These are phyloP conservation scores for Patiria miniata DNA, from an alignment of 35 echinoderm and acorn worm genomes.

Conservation along the genomic window DNA sequence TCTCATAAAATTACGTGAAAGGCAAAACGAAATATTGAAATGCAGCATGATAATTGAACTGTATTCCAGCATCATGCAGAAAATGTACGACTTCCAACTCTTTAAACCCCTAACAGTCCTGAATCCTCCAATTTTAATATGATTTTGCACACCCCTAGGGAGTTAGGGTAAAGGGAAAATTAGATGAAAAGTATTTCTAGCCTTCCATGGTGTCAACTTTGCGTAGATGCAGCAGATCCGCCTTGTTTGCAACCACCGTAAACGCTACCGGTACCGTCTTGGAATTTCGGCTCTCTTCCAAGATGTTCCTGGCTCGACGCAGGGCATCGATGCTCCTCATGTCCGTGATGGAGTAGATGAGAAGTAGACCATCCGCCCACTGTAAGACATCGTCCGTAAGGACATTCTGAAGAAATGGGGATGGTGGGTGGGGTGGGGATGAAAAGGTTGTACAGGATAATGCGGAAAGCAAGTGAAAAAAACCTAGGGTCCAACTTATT, in stretches of 20 bases:
- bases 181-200: constrained; percentile 12
- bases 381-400: constrained; percentile 63
- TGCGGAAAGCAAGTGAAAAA: background rate
- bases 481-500: too few relatives aligned
- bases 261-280: constrained; percentile 78
- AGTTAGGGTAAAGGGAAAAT: background rate
- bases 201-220: constrained; percentile 70
- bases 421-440: background rate
- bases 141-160: too few relatives aligned
- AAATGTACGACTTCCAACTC: too few relatives aligned
- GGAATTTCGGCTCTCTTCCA: constrained; percentile 65
- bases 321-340: constrained; percentile 55
- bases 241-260: constrained; percentile 75
- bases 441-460: background rate
- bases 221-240: constrained; percentile 74
- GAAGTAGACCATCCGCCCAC: constrained; percentile 76
- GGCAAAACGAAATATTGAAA: too few relatives aligned
- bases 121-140: too few relatives aligned
- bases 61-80: too few relatives aligned
- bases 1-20: too few relatives aligned
- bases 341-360: constrained; percentile 71
- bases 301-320: background rate
- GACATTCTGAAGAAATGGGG: constrained; percentile 51
- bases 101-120: too few relatives aligned
- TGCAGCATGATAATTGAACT: too few relatives aligned